Evolutionary conservation across 35 echinoderm and acorn worm genomes (phyloP), one percentile per base, ranked within the genome.

Genomic region (Holothuria glaberrima): DNA sequence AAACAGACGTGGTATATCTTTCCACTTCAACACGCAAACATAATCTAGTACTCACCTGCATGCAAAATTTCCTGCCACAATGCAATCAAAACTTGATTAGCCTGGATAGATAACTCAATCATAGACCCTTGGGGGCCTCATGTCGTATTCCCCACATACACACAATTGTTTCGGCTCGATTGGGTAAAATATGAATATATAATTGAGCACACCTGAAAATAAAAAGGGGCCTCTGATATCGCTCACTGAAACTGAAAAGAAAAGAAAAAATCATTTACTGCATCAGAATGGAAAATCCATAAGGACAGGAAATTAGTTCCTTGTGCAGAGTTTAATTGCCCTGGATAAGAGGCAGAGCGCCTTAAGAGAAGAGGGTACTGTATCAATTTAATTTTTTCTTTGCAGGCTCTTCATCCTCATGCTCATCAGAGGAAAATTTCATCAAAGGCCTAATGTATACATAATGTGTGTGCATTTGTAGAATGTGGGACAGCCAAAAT

Each of bases 61-160:
- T 56, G 83, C 83, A 86, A 86, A 86, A 68, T 64, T 86, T 86
- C 83, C 60, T 67, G 83, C 59, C 34, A 66, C 35, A 66, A 68
- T 86, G 83, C 83, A 86, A 86, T 86, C 83, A 86, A 86, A 86
- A 86, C 63, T 86, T 86, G 83, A 86, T 86, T 86, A 86, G 83
- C 83, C 58, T 68, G 59, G 85, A 69, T 87, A 87, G 33, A 70
- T 87, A 70, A 70, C 85, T 87, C 85, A 87, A 87, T 87, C 63
- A 70, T 59, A 87, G 62, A 45, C 62, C 85, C 85, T 87, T 86
- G 63, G 63, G 83, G 83, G 63, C 63, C 83, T 68, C 83, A 82
- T 68, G 85, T 67, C 31, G 44, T 50, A 71, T 69, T 70, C 62
- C 62, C 85, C 41, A 13, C 38, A 87, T 87, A 50, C 66, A 71